Conservation (phyloP, 2,797 vertebrate species). For the Champsocephalus esox region DNA sequence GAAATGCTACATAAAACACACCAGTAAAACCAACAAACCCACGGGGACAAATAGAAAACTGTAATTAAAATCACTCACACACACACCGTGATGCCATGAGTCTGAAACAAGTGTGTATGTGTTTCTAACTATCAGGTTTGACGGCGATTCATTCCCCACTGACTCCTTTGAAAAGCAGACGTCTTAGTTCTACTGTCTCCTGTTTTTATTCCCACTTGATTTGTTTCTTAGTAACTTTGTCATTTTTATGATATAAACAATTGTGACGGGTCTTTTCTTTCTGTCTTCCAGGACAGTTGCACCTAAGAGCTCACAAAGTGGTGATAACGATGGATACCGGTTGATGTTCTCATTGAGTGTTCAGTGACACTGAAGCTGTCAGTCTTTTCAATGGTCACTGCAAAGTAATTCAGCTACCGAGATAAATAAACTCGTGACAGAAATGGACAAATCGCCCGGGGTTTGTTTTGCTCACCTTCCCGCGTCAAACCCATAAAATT, state of each 20-base stretch:
- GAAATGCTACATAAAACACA: slow-evolving; percentile 29
- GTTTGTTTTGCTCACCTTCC: background rate
- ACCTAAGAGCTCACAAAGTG: background rate
- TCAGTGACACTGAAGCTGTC: background rate
- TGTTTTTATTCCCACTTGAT: slow-evolving; percentile 14
- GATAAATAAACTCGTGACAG: background rate
- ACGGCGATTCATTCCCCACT: slow-evolving; percentile 23
- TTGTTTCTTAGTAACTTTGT: slow-evolving; percentile 4
- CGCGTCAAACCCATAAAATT: background rate
- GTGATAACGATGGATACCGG: background rate
- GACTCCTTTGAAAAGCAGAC: slow-evolving; percentile 17
- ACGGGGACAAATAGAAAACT: slow-evolving; percentile 4
- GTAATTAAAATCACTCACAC: slow-evolving; percentile 2
- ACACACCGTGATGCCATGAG: slow-evolving; percentile 2
- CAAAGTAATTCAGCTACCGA: background rate
- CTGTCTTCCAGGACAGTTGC: background rate
- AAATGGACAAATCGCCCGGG: background rate
- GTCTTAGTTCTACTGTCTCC: background rate
- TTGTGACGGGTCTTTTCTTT: slow-evolving; percentile 10
- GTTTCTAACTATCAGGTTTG: slow-evolving; percentile 31
- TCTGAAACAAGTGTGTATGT: slow-evolving; percentile 14
- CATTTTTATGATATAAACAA: background rate
- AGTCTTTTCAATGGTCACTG: background rate
- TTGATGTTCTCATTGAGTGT: slow-evolving; percentile 10
- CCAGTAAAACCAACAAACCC: slow-evolving; percentile 1